Evolutionary conservation across 2,888 invertebrate species (phyloP).

Genomic region (Drosophila infuscata): DNA sequence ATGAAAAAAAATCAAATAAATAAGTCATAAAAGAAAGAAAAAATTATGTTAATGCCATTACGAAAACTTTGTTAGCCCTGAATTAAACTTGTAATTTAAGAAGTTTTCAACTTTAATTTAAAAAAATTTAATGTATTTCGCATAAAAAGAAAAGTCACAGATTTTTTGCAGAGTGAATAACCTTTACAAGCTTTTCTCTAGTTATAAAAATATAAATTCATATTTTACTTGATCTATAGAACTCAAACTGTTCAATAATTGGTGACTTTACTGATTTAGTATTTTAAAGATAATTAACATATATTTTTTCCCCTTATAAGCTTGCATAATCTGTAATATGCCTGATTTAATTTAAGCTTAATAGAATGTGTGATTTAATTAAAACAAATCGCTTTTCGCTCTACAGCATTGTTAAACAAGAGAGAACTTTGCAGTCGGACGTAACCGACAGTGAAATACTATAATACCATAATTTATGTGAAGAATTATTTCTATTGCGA

Average conservation of each 20-base stretch:
- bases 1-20: conserved; percentile 5
- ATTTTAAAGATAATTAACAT: conserved; percentile 1
- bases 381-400: conserved; percentile 48
- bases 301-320: neutral
- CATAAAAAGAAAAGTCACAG: too few species aligned
- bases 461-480: neutral
- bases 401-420: neutral
- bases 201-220: neutral
- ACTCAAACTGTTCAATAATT: neutral
- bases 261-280: neutral
- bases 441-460: too few species aligned
- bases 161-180: neutral
- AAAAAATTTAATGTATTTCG: conserved; percentile 6
- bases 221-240: neutral
- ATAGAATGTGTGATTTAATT: conserved; percentile 47
- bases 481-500: too few species aligned
- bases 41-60: conserved; percentile 41
- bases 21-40: neutral
- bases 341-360: conserved; percentile 24
- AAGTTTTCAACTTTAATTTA: conserved; percentile 20
- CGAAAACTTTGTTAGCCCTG: conserved; percentile 22
- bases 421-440: too few species aligned
- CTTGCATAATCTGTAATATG: conserved; percentile 6
- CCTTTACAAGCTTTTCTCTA: neutral
- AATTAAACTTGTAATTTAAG: conserved; percentile 34